A percentile compares a stretch with the other conserved stretches of the same genome.
These are phyloP conservation scores for Ochropacha duplaris DNA, from an alignment of 2,888 invertebrate species.

Conservation along the genomic window DNA sequence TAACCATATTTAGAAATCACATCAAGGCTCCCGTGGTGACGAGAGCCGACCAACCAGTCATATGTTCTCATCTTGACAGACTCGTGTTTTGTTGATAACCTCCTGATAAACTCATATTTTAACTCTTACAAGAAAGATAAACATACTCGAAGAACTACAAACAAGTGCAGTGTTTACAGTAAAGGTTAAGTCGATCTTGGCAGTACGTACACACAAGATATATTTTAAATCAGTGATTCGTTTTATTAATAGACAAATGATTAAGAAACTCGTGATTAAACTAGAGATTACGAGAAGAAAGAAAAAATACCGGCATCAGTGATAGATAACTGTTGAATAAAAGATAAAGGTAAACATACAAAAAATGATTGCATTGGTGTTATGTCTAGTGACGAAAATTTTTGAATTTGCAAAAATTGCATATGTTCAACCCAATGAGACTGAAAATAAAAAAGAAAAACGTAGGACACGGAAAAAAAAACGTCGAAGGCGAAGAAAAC, in stretches of 20 bases:
- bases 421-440: constrained; percentile 17
- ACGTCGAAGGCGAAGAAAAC: constrained; percentile 6
- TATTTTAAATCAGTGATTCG: constrained; percentile 22
- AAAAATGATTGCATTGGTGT: constrained; percentile 66
- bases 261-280: constrained; percentile 29
- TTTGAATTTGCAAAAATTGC: constrained; percentile 50
- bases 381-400: constrained; percentile 61
- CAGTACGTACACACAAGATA: constrained; percentile 26
- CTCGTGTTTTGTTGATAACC: constrained; percentile 56
- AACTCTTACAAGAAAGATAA: constrained; percentile 5
- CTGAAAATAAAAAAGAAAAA: constrained; percentile 32
- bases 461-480: constrained; percentile 39
- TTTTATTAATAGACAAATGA: constrained; percentile 23
- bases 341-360: constrained; percentile 26
- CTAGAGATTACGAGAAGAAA: constrained; percentile 52
- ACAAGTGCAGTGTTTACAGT: constrained; percentile 38
- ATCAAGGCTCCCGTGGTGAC: constrained; percentile 47
- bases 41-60: constrained; percentile 43
- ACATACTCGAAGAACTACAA: constrained; percentile 3
- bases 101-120: constrained; percentile 45
- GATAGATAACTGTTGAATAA: constrained; percentile 22
- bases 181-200: constrained; percentile 47
- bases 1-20: constrained; percentile 58
- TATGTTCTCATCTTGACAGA: constrained; percentile 38
- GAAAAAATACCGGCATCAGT: constrained; percentile 39